Percentiles rank a stretch among this genome's conserved stretches.
Conservation (phyloP, 2,113 vertebrate genomes). For the Tursiops truncatus region DNA sequence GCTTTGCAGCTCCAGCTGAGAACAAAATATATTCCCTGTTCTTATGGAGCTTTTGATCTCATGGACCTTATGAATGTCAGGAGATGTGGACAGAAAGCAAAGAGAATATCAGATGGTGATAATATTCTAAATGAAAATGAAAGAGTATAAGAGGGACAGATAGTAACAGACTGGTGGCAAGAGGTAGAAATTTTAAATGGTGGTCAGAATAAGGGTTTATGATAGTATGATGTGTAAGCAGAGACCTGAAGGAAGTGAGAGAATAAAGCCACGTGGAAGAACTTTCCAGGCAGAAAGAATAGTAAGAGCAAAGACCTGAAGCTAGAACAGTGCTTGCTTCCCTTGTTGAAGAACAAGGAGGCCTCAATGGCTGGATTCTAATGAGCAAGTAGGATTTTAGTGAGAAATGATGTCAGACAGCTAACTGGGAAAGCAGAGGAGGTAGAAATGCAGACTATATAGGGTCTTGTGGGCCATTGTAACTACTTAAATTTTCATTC, state of each 20-base stretch:
- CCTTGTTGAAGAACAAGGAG: background rate
- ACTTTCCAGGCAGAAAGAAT: background rate
- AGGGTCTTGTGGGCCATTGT: background rate
- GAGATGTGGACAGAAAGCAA: background rate
- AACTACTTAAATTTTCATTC: background rate
- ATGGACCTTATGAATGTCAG: background rate
- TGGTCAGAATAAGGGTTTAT: background rate
- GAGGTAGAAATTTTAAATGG: background rate
- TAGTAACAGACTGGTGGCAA: background rate
- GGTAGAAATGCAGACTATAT: background rate
- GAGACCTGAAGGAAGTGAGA: conserved; percentile 1
- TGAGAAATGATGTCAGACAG: background rate
- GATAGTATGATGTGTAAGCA: background rate
- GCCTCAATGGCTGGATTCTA: background rate
- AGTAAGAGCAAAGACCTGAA: background rate
- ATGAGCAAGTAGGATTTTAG: background rate
- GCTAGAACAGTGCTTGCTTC: background rate
- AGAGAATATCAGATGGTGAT: background rate
- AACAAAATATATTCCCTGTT: conserved; percentile 19
- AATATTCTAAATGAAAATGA: background rate
- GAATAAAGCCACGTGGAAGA: background rate
- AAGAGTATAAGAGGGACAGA: background rate
- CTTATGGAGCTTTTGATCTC: background rate
- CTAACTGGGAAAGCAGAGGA: background rate
- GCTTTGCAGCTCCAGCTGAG: background rate